Evolutionary conservation across 2,797 vertebrate genomes (phyloP).

Genomic region (Phyllotis vaccarum): DNA sequence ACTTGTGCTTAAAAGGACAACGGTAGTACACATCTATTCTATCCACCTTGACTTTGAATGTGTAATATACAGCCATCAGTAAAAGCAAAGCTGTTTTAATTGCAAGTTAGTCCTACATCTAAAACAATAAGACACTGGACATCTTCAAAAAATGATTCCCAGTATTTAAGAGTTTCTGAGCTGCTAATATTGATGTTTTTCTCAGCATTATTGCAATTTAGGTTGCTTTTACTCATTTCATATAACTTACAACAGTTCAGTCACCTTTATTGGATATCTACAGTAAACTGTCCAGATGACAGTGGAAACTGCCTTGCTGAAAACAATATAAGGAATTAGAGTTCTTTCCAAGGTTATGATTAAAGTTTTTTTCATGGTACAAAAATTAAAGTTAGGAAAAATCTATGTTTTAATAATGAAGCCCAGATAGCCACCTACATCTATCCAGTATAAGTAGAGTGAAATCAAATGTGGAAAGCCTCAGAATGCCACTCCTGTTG

Average conservation of each 20-base stretch:
- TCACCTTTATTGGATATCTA: not conserved
- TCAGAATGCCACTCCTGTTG: not conserved
- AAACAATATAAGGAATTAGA: not conserved
- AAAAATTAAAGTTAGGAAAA: not conserved
- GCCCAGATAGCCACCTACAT: not conserved
- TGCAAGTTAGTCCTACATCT: not conserved
- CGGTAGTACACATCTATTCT: not conserved
- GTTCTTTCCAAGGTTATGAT: not conserved
- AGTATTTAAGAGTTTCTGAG: not conserved
- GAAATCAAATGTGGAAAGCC: not conserved
- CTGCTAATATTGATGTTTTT: not conserved
- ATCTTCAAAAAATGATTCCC: not conserved
- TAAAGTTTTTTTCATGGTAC: not conserved
- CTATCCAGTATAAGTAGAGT: not conserved
- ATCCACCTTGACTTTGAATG: not conserved
- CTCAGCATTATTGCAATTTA: not conserved
- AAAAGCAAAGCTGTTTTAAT: not conserved
- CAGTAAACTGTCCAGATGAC: not conserved
- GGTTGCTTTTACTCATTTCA: too few species aligned
- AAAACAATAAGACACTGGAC: not conserved
- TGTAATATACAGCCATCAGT: not conserved
- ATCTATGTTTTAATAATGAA: not conserved
- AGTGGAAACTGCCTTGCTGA: not conserved
- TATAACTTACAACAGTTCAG: not conserved
- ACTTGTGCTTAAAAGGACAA: not conserved